Evolutionary conservation across 2,113 vertebrate genomes (phyloP).

Genomic region (Ginglymostoma cirratum): DNA sequence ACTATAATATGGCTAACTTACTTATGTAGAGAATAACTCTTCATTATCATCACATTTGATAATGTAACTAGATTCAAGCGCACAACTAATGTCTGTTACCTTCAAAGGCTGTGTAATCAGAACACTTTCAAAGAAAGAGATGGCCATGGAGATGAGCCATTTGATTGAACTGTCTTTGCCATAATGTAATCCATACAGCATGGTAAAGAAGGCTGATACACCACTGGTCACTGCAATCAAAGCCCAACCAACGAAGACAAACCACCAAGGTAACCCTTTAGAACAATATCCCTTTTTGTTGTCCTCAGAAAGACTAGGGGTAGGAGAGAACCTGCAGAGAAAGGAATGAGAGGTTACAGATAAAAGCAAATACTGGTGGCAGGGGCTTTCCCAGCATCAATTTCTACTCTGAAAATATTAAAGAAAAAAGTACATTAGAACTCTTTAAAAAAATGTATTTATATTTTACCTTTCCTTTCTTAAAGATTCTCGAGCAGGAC

Average conservation of each 20-base stretch:
- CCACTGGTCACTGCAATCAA: conserved; percentile 72
- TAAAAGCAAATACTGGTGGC: neutral
- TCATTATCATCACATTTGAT: neutral
- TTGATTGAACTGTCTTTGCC: conserved; percentile 78
- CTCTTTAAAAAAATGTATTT: neutral
- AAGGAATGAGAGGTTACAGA: neutral
- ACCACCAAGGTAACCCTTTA: conserved; percentile 85
- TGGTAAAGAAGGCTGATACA: conserved; percentile 81
- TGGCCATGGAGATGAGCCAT: conserved; percentile 84
- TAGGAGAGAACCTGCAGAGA: conserved; percentile 46
- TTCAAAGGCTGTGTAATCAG: conserved; percentile 90
- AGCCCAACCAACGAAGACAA: conserved; percentile 78
- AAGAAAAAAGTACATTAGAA: neutral
- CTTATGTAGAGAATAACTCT: neutral
- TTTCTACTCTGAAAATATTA: neutral
- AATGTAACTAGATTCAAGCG: neutral
- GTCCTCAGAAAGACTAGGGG: conserved; percentile 48
- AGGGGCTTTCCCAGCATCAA: neutral
- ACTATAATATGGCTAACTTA: neutral
- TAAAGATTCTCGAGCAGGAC: neutral
- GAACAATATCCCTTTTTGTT: conserved; percentile 49
- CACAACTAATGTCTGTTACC: conserved; percentile 53
- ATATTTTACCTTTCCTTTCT: neutral
- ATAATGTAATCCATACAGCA: conserved; percentile 83
- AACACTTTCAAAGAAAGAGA: conserved; percentile 88